Evolutionary conservation across 1,140 invertebrate species (phyloP).

Genomic region (Grapholita molesta): DNA sequence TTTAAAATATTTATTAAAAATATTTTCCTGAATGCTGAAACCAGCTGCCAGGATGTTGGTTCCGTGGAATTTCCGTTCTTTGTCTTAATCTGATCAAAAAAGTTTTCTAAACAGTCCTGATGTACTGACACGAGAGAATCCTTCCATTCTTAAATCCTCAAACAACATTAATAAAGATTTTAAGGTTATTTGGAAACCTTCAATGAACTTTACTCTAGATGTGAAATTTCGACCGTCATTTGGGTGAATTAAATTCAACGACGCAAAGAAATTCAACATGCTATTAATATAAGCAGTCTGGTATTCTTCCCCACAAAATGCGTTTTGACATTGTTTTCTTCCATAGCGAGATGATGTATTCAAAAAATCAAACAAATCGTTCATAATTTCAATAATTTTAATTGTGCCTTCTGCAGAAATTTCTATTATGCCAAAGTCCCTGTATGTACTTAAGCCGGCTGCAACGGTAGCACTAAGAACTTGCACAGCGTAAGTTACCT

Average conservation of each 20-base stretch:
- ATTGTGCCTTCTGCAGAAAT: slow-evolving; percentile 19
- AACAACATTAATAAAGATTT: slow-evolving; percentile 29
- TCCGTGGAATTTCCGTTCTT: slow-evolving; percentile 21
- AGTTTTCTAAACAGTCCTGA: slow-evolving; percentile 47
- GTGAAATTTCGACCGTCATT: slow-evolving; percentile 25
- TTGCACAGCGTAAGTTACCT: slow-evolving; percentile 18
- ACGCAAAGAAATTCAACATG: slow-evolving; percentile 23
- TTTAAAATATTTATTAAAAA: not conserved
- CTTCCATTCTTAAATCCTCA: slow-evolving; percentile 34
- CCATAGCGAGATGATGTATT: slow-evolving; percentile 14
- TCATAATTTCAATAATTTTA: slow-evolving; percentile 21
- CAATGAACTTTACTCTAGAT: slow-evolving; percentile 22
- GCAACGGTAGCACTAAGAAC: slow-evolving; percentile 22
- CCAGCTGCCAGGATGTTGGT: slow-evolving; percentile 18
- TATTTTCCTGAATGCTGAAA: not conserved
- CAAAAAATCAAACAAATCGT: slow-evolving; percentile 20
- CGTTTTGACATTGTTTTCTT: slow-evolving; percentile 8
- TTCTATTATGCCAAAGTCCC: slow-evolving; percentile 20
- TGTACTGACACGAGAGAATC: slow-evolving; percentile 33
- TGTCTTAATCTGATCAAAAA: slow-evolving; percentile 44
- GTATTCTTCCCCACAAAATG: slow-evolving; percentile 23
- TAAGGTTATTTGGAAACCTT: slow-evolving; percentile 31
- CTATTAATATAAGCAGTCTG: slow-evolving; percentile 26
- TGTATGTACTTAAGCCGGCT: slow-evolving; percentile 20
- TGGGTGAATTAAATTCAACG: slow-evolving; percentile 24